phyloP scores from a whole-genome alignment of 2,113 vertebrate species.

The Colaptes auratus region DNA sequence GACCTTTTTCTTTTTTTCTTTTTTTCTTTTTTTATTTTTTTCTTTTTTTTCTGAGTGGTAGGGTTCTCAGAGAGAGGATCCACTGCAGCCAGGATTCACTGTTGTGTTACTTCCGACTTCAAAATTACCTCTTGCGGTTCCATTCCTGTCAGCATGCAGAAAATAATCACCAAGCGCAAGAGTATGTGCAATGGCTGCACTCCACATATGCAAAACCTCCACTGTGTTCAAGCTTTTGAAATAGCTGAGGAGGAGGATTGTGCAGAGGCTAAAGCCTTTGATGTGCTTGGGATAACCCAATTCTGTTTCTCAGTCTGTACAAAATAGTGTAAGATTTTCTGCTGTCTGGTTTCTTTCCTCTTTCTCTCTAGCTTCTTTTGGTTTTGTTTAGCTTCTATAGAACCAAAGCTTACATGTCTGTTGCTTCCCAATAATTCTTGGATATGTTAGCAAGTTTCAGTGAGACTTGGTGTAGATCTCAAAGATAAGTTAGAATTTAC shows the following conservation, averaged over 20 bases:
- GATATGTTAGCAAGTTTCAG: background rate
- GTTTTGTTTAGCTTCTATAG: background rate
- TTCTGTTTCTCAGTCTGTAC: background rate
- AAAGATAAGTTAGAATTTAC: background rate
- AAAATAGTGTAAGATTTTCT: background rate
- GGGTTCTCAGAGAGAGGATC: background rate
- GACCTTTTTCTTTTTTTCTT: background rate
- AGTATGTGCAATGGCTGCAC: background rate
- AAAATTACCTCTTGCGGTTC: background rate
- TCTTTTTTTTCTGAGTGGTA: background rate
- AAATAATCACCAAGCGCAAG: background rate
- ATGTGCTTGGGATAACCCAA: background rate
- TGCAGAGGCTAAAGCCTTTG: slow-evolving; percentile 3
- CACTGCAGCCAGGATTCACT: background rate
- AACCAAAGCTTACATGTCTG: background rate
- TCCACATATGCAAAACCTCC: background rate
- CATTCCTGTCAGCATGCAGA: background rate
- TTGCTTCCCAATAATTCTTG: background rate
- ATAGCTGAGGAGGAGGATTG: background rate
- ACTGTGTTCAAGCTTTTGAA: background rate
- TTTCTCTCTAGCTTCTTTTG: background rate
- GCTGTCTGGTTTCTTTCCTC: background rate
- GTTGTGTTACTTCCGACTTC: background rate
- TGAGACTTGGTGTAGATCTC: background rate
- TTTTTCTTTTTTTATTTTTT: no score